phyloP scores from a whole-genome alignment of 1,140 invertebrate genomes.

The Aphelinus atriplicis region DNA sequence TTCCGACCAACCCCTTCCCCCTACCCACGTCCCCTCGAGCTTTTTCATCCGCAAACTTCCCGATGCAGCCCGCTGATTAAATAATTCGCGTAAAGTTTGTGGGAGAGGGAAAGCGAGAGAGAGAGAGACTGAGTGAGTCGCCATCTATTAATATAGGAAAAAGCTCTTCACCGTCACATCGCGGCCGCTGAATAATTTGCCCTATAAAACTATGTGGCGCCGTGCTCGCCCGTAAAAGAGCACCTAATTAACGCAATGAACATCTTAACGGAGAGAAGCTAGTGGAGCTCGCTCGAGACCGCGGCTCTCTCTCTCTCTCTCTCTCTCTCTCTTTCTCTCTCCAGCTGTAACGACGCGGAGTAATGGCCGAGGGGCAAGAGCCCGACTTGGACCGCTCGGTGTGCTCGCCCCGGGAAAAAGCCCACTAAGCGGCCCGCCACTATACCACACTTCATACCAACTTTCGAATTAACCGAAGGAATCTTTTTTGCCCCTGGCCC shows the following conservation, averaged over 20 bases:
- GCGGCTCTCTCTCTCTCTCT: neutral
- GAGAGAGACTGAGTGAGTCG: neutral
- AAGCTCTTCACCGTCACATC: too few species aligned
- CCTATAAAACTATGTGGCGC: neutral
- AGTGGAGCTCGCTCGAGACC: neutral
- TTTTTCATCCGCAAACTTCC: neutral
- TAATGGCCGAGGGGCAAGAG: neutral
- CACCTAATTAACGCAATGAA: conserved; percentile 10
- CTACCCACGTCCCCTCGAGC: neutral
- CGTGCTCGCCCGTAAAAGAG: neutral
- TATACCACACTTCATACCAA: conserved; percentile 46
- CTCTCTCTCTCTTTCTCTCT: too few species aligned
- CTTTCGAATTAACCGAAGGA: conserved; percentile 51
- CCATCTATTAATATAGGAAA: conserved; percentile 4
- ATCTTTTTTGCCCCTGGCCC: neutral
- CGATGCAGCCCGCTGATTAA: neutral
- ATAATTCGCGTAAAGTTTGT: neutral
- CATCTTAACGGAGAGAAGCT: neutral
- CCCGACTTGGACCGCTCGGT: too few species aligned
- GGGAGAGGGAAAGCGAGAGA: neutral
- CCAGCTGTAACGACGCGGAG: conserved; percentile 4
- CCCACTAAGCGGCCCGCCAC: conserved; percentile 43
- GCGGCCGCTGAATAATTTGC: neutral
- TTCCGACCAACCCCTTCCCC: too few species aligned
- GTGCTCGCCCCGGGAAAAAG: neutral